These are phyloP conservation scores for Calonectris borealis DNA, from an alignment of 2,113 vertebrate genomes.

Conservation along the genomic window DNA sequence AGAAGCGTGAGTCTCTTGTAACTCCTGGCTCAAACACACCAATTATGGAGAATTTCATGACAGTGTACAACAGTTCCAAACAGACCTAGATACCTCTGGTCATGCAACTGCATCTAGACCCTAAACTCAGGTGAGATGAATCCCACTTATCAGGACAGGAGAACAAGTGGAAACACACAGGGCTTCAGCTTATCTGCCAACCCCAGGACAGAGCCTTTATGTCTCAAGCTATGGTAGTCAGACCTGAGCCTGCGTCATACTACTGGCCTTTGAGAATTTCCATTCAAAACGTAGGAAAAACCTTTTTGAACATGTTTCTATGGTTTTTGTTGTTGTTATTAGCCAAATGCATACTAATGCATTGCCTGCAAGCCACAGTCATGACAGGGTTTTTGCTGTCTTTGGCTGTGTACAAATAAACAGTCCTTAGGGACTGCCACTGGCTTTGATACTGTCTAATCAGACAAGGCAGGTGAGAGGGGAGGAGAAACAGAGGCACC, in stretches of 20 bases:
- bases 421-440: neutral
- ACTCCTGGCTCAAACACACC: neutral
- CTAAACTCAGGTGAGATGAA: neutral
- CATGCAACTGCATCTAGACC: neutral
- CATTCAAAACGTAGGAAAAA: neutral
- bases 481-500: neutral
- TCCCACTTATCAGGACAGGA: neutral
- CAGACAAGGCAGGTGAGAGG: neutral
- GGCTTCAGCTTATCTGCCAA: neutral
- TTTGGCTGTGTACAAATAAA: neutral
- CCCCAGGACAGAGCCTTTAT: neutral
- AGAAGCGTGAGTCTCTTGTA: neutral
- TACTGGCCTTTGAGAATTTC: neutral
- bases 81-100: neutral
- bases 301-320: neutral
- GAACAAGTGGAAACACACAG: neutral
- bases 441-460: neutral
- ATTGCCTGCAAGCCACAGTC: neutral
- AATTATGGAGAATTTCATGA: neutral
- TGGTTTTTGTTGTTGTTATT: neutral
- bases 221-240: neutral
- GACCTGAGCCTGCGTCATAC: neutral
- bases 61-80: neutral
- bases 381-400: neutral
- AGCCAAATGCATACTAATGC: neutral